Base-by-base conservation (phyloP, 2,113 vertebrate species). In the Pterophyllum scalare region DNA sequence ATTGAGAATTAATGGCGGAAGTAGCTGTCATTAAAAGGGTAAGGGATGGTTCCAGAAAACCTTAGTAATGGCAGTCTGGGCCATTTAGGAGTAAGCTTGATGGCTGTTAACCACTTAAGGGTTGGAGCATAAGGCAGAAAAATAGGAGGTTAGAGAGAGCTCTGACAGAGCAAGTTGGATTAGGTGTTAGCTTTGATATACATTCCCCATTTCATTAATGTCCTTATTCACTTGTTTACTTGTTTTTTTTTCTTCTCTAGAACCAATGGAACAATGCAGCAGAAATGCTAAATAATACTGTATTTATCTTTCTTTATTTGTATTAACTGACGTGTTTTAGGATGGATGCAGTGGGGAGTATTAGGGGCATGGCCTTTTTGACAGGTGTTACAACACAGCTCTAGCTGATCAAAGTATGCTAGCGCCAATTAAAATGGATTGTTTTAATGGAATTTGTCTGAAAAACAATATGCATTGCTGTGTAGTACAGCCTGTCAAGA, bases 1-100 rank as follows among this genome's bases (percentile, higher is more conserved):
- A 94, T 95, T 88, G 86, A 87, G 90, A 90, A 94, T 94, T 94
- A 94, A 93, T 94, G 93, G 90, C 91, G 93, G 94, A 94, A 93
- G 88, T 89, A 89, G 92, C 89, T 90, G 92, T 94, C 93, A 90
- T 91, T 93, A 92, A 90, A 83, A 93, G 93, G 86, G 22, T 85
- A 92, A 88, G 81, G 81, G 86, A 89, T 89, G 91, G 79, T 79
- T 91, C 77, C 84, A 90, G 87, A 92, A 93, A 90, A 84, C 91
- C 92, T 83, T 82, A 91, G 93, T 93, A 90, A 94, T 93, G 91
- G 91, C 89, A 92, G 76, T 89, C 76, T 72, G 80, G 91, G 85
- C 92, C 91, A 90, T 92, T 94, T 93, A 80, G 81, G 89, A 89
- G 90, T 89, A 89, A 84, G 91, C 83, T 15, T 75, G 84, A 93